A percentile compares a stretch with the other conserved stretches of the same genome.
Conservation (phyloP, 2,888 invertebrate genomes). For the Cephus nigrinus region DNA sequence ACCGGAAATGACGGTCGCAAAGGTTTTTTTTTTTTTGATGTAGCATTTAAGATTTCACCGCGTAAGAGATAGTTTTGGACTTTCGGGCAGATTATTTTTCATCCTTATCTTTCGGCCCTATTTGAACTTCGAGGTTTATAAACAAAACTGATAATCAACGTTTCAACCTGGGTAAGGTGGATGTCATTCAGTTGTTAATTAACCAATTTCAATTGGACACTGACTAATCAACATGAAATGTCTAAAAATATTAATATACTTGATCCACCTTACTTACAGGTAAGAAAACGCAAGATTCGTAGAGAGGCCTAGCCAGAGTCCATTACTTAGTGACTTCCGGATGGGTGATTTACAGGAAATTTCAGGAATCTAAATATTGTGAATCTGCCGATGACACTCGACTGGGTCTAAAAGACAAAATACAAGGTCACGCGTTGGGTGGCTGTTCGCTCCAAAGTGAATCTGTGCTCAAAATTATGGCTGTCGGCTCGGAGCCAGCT, state of each 20-base stretch:
- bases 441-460: neutral
- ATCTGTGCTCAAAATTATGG: neutral
- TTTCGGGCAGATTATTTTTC: neutral
- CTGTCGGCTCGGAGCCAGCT: neutral
- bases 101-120: neutral
- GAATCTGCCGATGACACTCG: conserved; percentile 41
- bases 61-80: neutral
- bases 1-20: neutral
- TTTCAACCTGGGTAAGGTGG: neutral
- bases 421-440: conserved; percentile 30
- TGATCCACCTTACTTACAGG: conserved; percentile 28
- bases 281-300: conserved; percentile 12
- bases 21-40: neutral
- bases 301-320: neutral
- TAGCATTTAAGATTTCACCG: neutral
- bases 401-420: neutral
- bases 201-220: neutral
- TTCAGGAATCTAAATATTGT: conserved; percentile 41
- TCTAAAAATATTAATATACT: no score
- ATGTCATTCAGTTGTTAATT: neutral
- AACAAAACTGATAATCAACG: neutral
- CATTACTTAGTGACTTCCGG: neutral
- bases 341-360: conserved; percentile 8
- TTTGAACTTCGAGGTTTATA: neutral
- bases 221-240: neutral